phyloP scores from a whole-genome alignment of 2,888 invertebrate genomes.

The Harpalus rufipes region DNA sequence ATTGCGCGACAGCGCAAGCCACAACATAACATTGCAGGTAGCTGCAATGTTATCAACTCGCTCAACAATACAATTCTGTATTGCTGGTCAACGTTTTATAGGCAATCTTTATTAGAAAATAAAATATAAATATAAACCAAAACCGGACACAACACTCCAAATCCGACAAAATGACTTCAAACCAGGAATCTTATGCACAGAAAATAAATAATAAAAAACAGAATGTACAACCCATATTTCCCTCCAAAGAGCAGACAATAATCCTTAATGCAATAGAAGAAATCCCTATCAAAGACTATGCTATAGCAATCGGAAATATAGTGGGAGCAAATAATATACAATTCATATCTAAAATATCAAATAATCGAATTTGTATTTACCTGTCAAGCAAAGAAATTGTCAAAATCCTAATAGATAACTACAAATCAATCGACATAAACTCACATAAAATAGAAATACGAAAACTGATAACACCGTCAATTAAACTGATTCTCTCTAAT shows the following conservation, averaged over 20 bases:
- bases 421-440: slow-evolving; percentile 21
- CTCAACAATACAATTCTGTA: background rate
- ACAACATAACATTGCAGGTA: slow-evolving; percentile 1
- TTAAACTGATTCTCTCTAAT: slow-evolving; percentile 21
- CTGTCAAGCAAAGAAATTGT: slow-evolving; percentile 36
- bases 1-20: background rate
- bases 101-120: background rate
- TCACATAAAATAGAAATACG: slow-evolving; percentile 14
- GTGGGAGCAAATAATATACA: slow-evolving; percentile 32
- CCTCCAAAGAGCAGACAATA: slow-evolving; percentile 10
- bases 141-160: background rate
- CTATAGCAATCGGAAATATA: slow-evolving; percentile 31
- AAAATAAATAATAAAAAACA: slow-evolving; percentile 3
- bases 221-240: background rate
- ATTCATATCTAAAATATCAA: slow-evolving; percentile 10
- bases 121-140: background rate
- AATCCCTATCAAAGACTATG: slow-evolving; percentile 14
- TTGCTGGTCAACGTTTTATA: background rate
- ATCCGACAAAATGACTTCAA: slow-evolving; percentile 20
- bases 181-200: slow-evolving; percentile 1
- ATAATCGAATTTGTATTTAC: slow-evolving; percentile 33
- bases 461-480: slow-evolving; percentile 24
- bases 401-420: slow-evolving; percentile 23
- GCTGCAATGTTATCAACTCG: background rate
- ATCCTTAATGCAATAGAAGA: slow-evolving; percentile 20